Percentiles rank a stretch among this genome's conserved stretches.
Conservation (phyloP, 1,140 invertebrate species). For the Apis cerana region DNA sequence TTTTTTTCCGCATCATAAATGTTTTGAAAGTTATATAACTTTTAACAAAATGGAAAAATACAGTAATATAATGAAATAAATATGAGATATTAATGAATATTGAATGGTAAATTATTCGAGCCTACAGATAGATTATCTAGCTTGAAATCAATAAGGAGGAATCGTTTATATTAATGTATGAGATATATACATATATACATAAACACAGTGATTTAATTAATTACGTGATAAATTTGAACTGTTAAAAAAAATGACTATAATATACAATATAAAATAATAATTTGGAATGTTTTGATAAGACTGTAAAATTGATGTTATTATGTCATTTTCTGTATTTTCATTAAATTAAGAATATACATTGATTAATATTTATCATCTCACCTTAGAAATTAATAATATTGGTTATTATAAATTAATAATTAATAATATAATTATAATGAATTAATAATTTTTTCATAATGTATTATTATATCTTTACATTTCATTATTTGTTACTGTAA, state of each 20-base stretch:
- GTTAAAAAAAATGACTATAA: slow-evolving; percentile 41
- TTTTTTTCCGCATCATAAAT: slow-evolving; percentile 29
- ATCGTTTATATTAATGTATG: slow-evolving; percentile 35
- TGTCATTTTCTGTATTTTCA: slow-evolving; percentile 24
- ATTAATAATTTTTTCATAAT: slow-evolving; percentile 18
- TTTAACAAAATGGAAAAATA: background rate
- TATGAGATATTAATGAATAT: slow-evolving; percentile 23
- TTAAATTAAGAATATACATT: slow-evolving; percentile 18
- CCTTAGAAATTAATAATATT: slow-evolving; percentile 4
- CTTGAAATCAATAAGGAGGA: slow-evolving; percentile 28
- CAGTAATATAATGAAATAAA: slow-evolving; percentile 21
- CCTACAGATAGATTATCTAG: slow-evolving; percentile 50
- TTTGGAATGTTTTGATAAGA: slow-evolving; percentile 56
- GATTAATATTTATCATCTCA: slow-evolving; percentile 34
- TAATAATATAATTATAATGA: slow-evolving; percentile 15
- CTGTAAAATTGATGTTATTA: slow-evolving; percentile 52
- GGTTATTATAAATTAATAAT: slow-evolving; percentile 14
- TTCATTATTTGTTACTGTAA: slow-evolving; percentile 38
- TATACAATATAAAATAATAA: slow-evolving; percentile 27
- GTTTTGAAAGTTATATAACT: slow-evolving; percentile 29
- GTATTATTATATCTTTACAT: slow-evolving; percentile 34
- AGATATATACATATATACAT: background rate
- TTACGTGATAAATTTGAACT: slow-evolving; percentile 41
- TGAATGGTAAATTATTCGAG: slow-evolving; percentile 37
- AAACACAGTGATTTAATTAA: slow-evolving; percentile 35